Conservation (phyloP, 2,888 invertebrate genomes). For the Aquatica leii region DNA sequence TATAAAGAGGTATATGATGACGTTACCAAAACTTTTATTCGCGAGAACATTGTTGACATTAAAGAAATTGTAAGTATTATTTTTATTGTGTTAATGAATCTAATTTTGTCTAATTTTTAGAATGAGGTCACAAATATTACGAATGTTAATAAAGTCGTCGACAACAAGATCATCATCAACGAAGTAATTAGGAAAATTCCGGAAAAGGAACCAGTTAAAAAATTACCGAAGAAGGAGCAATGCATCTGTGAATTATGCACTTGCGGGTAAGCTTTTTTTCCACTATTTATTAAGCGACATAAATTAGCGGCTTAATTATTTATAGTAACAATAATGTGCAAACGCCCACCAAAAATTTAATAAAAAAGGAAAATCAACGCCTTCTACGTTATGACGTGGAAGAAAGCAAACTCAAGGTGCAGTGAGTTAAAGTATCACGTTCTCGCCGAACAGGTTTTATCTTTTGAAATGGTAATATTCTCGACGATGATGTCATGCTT, state of each 20-base stretch:
- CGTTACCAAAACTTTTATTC: constrained; percentile 63
- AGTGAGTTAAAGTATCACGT: constrained; percentile 21
- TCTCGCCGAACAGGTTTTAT: constrained; percentile 31
- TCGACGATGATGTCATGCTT: constrained; percentile 35
- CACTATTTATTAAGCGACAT: too few species aligned
- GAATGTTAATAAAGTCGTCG: constrained; percentile 60
- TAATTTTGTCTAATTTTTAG: constrained; percentile 46
- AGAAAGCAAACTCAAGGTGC: constrained; percentile 22
- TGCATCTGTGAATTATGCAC: constrained; percentile 92
- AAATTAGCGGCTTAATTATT: background rate
- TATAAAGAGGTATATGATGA: constrained; percentile 38
- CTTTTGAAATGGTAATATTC: constrained; percentile 31
- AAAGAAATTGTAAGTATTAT: constrained; percentile 62
- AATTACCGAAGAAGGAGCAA: constrained; percentile 70
- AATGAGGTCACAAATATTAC: constrained; percentile 59
- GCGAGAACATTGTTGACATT: constrained; percentile 68
- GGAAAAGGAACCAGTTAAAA: constrained; percentile 42
- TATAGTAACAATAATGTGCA: background rate
- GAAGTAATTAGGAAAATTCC: constrained; percentile 37
- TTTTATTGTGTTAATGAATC: constrained; percentile 18
- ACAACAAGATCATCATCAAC: constrained; percentile 62
- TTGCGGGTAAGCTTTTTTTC: constrained; percentile 83
- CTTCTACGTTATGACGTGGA: constrained; percentile 9
- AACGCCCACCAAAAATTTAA: background rate
- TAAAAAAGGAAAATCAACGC: constrained; percentile 8